Percentiles rank a stretch among this genome's conserved stretches.
Evolutionary conservation across 2,113 vertebrate genomes (phyloP).

Genomic region (Protomyctophum bolini): DNA sequence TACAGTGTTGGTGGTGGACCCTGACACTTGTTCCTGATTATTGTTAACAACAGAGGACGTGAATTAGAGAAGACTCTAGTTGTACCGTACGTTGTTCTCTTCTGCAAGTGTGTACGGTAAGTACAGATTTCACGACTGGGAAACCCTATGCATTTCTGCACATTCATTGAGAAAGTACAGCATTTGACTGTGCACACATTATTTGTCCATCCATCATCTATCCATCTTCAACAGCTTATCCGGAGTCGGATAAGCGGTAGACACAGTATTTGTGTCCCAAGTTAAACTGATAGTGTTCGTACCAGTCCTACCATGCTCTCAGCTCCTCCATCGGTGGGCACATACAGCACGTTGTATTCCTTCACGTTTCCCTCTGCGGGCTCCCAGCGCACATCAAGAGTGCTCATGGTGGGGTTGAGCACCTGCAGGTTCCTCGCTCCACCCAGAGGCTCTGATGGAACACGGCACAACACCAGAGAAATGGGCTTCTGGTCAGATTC

Average conservation of each 20-base stretch:
- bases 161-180: no score
- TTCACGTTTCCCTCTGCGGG: slow-evolving; percentile 87
- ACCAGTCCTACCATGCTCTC: slow-evolving; percentile 80
- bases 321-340: slow-evolving; percentile 76
- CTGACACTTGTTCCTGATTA: slow-evolving; percentile 81
- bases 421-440: slow-evolving; percentile 85
- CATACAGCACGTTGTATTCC: slow-evolving; percentile 85
- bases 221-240: no score
- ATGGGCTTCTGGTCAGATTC: no score
- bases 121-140: no score
- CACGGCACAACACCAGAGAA: no score
- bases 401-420: slow-evolving; percentile 86
- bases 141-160: no score
- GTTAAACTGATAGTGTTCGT: neutral
- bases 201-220: no score
- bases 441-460: slow-evolving; percentile 80
- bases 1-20: slow-evolving; percentile 84
- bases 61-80: no score
- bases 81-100: no score
- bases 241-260: no score
- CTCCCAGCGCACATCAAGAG: slow-evolving; percentile 86
- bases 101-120: no score
- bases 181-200: no score
- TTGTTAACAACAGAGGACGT: neutral
- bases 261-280: neutral